Percentiles rank a stretch among this genome's conserved stretches.
Conservation (phyloP, 2,797 vertebrate genomes). For the Sebastes itinus region DNA sequence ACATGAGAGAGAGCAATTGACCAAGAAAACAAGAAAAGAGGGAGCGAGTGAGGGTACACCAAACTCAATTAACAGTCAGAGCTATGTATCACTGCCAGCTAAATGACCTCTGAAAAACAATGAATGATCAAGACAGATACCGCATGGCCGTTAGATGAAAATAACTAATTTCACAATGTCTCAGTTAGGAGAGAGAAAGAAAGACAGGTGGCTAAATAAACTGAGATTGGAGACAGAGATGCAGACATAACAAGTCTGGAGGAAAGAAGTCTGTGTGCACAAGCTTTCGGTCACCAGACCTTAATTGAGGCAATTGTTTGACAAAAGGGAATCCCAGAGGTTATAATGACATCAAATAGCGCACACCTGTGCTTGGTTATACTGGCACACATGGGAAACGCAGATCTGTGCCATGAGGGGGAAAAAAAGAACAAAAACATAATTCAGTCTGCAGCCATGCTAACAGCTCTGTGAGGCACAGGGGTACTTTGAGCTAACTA, state of each 20-base stretch:
- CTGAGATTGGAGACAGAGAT: neutral
- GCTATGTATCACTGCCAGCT: slow-evolving; percentile 4
- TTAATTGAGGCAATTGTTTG: neutral
- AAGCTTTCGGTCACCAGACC: neutral
- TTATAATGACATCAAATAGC: neutral
- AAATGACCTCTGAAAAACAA: neutral
- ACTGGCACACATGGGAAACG: neutral
- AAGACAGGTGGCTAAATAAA: neutral
- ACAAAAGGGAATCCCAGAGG: neutral
- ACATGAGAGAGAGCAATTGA: slow-evolving; percentile 5
- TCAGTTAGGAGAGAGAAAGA: neutral
- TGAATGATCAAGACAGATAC: slow-evolving; percentile 1
- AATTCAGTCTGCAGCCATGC: neutral
- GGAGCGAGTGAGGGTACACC: neutral
- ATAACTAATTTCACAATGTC: neutral
- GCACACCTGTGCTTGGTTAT: neutral
- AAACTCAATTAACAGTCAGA: slow-evolving; percentile 1
- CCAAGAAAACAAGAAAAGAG: neutral
- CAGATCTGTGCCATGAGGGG: neutral
- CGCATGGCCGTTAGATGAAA: neutral
- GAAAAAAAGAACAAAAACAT: neutral
- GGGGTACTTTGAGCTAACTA: neutral
- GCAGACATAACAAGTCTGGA: neutral
- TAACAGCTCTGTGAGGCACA: neutral
- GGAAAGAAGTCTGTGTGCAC: neutral